Base-by-base conservation (phyloP, 2,113 vertebrate genomes). In the Crocuta crocuta region DNA sequence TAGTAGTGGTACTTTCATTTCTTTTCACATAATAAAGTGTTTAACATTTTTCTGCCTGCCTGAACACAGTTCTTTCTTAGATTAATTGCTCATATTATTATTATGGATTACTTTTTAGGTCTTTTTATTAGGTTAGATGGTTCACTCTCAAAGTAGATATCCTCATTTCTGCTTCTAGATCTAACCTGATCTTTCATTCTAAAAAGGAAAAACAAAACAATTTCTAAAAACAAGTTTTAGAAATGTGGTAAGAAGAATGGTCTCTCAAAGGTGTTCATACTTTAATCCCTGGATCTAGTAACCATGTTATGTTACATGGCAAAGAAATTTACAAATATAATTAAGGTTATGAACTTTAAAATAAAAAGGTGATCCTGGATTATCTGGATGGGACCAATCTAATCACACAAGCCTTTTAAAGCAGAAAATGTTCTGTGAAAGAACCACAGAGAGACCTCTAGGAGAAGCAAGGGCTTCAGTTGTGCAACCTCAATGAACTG, bases 291-390 rank as follows among this genome's bases (percentile, higher is more conserved):
- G 24, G 71, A 90, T 89, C 55, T 84, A 43, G 1, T 89, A 10
- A 87, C 28, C 82, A 24, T 61, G 1, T 91, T 88, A 5, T 5
- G 1, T 79, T 93, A 92, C 50, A 39, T 24, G n/a, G 1, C 11
- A 39, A 89, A 58, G 23, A 21, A 90, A 65, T 79, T 66, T 91
- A 5, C 53, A n/a, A 6, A 39, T 82, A 0, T 39, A 88, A 68
- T 85, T 53, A 83, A 94, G 17, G 23, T 45, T 81, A 70, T 43
- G 15, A 39, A 97, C 65, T 93, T 81, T 68, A 78, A 58, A 85
- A 66, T 63, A 58, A 61, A 65, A 24, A 81, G 5, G 73, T 68
- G 24, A 39, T 5, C 31, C 15, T 63, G 26, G 5, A 28, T 28
- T 84, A 17, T 80, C 7, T 35, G 9, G 21, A 8, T 55, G 31